Evolutionary conservation across 2,797 vertebrate species (phyloP), one percentile per base, ranked within the genome.

Genomic region (Scolopax bukidnonensis): DNA sequence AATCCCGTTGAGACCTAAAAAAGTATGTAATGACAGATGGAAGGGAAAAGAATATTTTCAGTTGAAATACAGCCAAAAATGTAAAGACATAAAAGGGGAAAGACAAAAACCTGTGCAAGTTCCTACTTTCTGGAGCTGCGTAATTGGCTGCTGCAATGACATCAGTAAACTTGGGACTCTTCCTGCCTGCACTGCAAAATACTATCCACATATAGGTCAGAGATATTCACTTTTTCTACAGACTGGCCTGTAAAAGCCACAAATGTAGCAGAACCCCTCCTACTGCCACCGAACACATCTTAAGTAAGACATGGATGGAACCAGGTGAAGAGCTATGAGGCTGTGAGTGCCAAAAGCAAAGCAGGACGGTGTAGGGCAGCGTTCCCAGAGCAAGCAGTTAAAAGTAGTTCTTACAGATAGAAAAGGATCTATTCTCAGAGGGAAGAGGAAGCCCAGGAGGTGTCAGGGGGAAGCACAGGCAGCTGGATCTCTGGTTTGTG

Each of bases 11-110:
- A 78, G 75, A 64, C 36, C 28, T 63, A 41, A 77, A 85, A 92
- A 77, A 30, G 11, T 50, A 67, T 30, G 23, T 25, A 76, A 74
- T 16, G 70, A 50, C 80, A 92, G 84, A 93, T 40, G 77, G 80
- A 84, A 90, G 32, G 60, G n/a, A 73, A 84, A 92, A 76, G 28
- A 84, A 13, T 45, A 76, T 87, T 89, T 93, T 56, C 28, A 40
- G 79, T 33, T 78, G 77, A 87, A 80, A 67, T 14, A 32, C 9
- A 60, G 85, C 85, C 93, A 86, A 83, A 76, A 88, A 64, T 25
- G 14, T n/a, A 50, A 45, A 82, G 43, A 30, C 11, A 18, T 33
- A 12, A 56, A 80, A 93, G 47, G 16, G 15, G 54, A 76, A 89
- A 94, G 41, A 67, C 57, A 63, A 74, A 74, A 79, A 33, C 24